Conservation (phyloP, 2,113 vertebrate genomes). For the Machaerirhynchus nigripectus region DNA sequence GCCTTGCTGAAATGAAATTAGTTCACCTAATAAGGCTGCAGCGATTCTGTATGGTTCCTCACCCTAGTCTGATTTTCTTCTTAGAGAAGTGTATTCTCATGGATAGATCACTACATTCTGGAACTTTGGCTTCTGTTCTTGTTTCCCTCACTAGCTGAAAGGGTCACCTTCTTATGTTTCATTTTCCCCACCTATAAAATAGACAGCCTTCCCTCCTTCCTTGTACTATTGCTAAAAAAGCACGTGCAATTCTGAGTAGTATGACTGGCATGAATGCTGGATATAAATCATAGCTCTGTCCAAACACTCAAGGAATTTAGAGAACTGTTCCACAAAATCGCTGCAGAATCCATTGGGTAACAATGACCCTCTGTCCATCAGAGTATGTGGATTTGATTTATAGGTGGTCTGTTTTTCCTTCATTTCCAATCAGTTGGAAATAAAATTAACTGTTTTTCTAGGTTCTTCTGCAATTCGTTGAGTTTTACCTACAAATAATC, state of each 20-base stretch:
- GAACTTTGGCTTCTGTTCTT: neutral
- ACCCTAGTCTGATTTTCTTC: neutral
- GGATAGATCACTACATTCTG: neutral
- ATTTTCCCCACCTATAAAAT: neutral
- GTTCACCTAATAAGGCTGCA: conserved; percentile 3
- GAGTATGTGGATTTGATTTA: neutral
- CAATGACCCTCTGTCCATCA: neutral
- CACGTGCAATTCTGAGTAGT: neutral
- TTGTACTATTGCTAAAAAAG: neutral
- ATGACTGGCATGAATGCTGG: neutral
- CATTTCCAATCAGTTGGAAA: neutral
- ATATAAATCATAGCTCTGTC: neutral
- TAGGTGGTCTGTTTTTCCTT: neutral
- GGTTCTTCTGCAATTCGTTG: neutral
- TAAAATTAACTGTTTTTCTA: neutral
- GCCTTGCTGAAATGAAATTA: conserved; percentile 27
- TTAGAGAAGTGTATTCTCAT: neutral
- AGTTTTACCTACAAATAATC: neutral
- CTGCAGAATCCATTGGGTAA: neutral
- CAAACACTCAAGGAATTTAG: neutral
- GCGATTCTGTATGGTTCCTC: neutral
- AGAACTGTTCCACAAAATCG: neutral
- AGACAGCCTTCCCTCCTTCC: neutral
- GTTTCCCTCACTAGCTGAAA: neutral
- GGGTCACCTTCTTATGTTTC: neutral